These are phyloP conservation scores for Drosophila teissieri DNA, from an alignment of 1,140 invertebrate species.

Conservation along the genomic window DNA sequence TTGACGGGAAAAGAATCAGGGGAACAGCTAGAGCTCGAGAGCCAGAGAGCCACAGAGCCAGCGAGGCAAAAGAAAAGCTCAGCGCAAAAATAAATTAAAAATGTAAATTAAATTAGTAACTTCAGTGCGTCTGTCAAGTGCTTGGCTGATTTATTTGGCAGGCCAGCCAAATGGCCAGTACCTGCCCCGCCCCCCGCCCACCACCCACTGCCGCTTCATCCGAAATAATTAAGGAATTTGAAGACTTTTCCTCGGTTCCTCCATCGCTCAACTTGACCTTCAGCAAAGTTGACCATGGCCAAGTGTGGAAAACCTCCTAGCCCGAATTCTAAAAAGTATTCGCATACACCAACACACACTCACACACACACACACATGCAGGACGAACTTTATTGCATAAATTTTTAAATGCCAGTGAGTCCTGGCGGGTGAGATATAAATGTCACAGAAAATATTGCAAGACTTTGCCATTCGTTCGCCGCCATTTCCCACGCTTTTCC, in stretches of 20 bases:
- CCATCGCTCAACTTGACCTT: constrained; percentile 52
- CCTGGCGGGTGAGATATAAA: constrained; percentile 61
- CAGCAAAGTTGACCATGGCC: constrained; percentile 38
- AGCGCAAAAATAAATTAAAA: constrained; percentile 79
- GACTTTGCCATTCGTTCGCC: constrained; percentile 48
- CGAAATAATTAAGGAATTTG: constrained; percentile 43
- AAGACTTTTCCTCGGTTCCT: constrained; percentile 32
- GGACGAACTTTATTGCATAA: constrained; percentile 74
- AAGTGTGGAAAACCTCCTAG: constrained; percentile 53
- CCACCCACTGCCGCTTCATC: neutral
- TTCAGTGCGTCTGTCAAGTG: constrained; percentile 83
- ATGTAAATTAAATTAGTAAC: constrained; percentile 84
- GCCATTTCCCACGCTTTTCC: neutral
- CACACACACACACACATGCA: constrained; percentile 13
- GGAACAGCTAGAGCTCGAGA: constrained; percentile 1
- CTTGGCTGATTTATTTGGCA: constrained; percentile 80
- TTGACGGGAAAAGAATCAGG: constrained; percentile 64
- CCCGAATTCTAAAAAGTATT: constrained; percentile 30
- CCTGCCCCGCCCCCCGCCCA: neutral
- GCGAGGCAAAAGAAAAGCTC: constrained; percentile 18
- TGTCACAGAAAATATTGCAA: constrained; percentile 78
- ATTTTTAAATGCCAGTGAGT: constrained; percentile 70
- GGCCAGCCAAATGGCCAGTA: constrained; percentile 44
- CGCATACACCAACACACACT: constrained; percentile 1
- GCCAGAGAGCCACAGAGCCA: neutral